Base-by-base conservation (phyloP, 1,140 invertebrate genomes). In the Tyrophagus putrescentiae region DNA sequence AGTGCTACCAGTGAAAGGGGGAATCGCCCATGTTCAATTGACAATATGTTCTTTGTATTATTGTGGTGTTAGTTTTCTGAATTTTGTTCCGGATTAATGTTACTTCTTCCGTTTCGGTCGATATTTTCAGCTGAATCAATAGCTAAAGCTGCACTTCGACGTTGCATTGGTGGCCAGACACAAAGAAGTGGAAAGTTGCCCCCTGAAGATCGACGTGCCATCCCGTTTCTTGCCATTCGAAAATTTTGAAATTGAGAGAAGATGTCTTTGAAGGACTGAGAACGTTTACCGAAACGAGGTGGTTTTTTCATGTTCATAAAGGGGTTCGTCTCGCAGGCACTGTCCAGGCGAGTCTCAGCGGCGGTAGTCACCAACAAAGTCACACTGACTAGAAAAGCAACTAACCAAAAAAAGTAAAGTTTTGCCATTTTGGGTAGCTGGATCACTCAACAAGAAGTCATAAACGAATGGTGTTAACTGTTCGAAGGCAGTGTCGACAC, bases 261-360 rank as follows among this genome's bases (percentile, higher is more conserved):
- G 36, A 39, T 18, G 18, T 48, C 18, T 6, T 48, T 48, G 21
- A 48, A 7, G 9, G 18, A 48, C 7, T 48, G 45, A 29, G 31
- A 48, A 9, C 45, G 45, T 48, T 48, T 48, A 7, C 45, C 45
- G 45, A 48, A 48, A 7, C 45, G 45, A 7, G 45, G 45, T 18
- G 45, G 45, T 29, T 48, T 48, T 29, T 48, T 48, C 45, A 48
- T 48, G 31, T 48, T 29, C 45, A 48, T 21, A 48, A 48, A 48
- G 23, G 23, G 45, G 21, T 29, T 48, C 21, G 45, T 18, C 7
- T 48, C 45, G 18, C 45, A 48, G 23, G 45, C 21, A 7, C 18
- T 21, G 21, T 13, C 31, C 36, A 39, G 21, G 36, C 36, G 36
- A 39, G 36, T 39, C 36, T 39, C 36, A 13, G 36, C 13, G 21